phyloP scores from a whole-genome alignment of 53 echinoderm and acorn worm species.

The Mesocentrotus franciscanus region DNA sequence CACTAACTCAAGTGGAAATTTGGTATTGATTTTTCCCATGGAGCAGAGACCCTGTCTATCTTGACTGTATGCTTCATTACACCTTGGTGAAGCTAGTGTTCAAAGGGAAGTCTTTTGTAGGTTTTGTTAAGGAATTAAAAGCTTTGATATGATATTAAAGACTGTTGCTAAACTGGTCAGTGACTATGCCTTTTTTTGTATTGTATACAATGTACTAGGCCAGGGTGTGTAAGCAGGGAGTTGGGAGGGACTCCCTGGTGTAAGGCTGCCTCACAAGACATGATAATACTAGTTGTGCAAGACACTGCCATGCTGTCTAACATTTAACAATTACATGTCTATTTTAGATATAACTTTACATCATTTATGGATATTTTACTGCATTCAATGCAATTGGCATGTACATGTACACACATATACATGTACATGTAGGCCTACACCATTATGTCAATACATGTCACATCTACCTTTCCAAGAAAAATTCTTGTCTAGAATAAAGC shows the following conservation, averaged over 20 bases:
- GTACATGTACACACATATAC: too few relatives aligned
- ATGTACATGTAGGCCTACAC: too few relatives aligned
- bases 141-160: background rate
- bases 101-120: background rate
- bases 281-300: background rate
- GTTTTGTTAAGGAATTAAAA: background rate
- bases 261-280: background rate
- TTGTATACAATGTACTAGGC: background rate
- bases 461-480: too few relatives aligned
- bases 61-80: background rate
- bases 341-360: too few relatives aligned
- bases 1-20: slow-evolving; percentile 43
- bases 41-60: slow-evolving; percentile 9
- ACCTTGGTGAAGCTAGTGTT: background rate
- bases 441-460: too few relatives aligned
- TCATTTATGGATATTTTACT: too few relatives aligned
- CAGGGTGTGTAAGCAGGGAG: too few relatives aligned
- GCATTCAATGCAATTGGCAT: too few relatives aligned
- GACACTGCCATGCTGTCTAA: too few relatives aligned
- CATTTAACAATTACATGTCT: too few relatives aligned
- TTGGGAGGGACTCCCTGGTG: too few relatives aligned
- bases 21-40: slow-evolving; percentile 47
- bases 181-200: background rate
- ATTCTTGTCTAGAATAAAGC: too few relatives aligned
- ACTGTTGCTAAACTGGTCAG: background rate